A percentile compares a stretch with the other conserved stretches of the same genome.
phyloP scores from a whole-genome alignment of 2,797 vertebrate genomes.

The Galagoides demidoff region DNA sequence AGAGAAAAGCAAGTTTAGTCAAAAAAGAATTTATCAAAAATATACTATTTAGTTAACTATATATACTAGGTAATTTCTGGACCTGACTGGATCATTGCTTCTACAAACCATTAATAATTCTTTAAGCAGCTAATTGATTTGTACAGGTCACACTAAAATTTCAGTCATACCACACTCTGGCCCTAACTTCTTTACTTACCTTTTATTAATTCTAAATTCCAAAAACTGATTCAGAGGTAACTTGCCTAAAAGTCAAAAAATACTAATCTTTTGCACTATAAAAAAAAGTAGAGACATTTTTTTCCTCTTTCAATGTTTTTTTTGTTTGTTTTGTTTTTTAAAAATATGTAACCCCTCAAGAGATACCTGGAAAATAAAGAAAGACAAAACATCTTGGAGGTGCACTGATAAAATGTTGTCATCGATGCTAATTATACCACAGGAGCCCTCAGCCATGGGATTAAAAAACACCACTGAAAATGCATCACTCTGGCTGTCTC shows the following conservation, averaged over 20 bases:
- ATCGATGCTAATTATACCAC: slow-evolving; percentile 67
- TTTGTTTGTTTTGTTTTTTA: background rate
- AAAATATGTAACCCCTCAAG: slow-evolving; percentile 10
- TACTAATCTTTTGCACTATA: slow-evolving; percentile 78
- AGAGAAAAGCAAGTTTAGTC: slow-evolving; percentile 15
- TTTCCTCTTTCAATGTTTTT: slow-evolving; percentile 72
- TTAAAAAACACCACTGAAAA: slow-evolving; percentile 64
- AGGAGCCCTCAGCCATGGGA: slow-evolving; percentile 65
- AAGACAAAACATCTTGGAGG: slow-evolving; percentile 57
- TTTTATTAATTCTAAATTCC: slow-evolving; percentile 77
- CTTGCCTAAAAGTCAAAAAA: slow-evolving; percentile 68
- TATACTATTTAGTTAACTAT: slow-evolving; percentile 10
- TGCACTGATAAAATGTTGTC: slow-evolving; percentile 69
- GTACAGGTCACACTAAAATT: background rate
- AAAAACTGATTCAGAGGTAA: slow-evolving; percentile 79
- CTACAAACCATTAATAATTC: background rate
- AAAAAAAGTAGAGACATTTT: slow-evolving; percentile 77
- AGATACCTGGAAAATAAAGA: slow-evolving; percentile 72
- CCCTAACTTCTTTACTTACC: slow-evolving; percentile 75
- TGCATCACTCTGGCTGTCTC: slow-evolving; percentile 60
- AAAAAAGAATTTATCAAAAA: background rate
- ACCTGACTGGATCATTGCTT: background rate
- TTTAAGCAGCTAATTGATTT: slow-evolving; percentile 31
- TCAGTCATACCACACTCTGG: background rate
- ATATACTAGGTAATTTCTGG: background rate